Conservation (phyloP, 2,113 vertebrate genomes). For the Toxotes chatareus region DNA sequence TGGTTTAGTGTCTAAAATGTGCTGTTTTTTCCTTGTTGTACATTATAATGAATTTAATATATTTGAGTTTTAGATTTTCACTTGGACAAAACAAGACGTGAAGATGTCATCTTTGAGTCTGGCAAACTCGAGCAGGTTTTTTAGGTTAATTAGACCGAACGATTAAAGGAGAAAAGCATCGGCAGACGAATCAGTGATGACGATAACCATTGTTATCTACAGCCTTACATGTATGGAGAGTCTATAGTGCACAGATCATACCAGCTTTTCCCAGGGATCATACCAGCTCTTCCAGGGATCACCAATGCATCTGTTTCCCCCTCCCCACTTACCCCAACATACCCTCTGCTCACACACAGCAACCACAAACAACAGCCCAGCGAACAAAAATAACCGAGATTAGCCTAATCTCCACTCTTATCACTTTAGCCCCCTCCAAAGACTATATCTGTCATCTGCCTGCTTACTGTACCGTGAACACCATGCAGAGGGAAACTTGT, state of each 20-base stretch:
- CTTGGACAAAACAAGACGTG: not conserved
- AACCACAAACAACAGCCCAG: constrained; percentile 50
- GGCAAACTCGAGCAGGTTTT: not conserved
- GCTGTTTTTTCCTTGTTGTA: not conserved
- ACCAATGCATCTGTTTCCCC: not conserved
- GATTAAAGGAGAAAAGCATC: not conserved
- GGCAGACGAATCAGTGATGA: not conserved
- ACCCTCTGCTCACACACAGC: constrained; percentile 22
- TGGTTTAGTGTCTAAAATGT: not conserved
- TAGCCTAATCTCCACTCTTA: constrained; percentile 87
- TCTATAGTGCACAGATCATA: constrained; percentile 4
- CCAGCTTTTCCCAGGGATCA: constrained; percentile 13
- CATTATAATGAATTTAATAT: not conserved
- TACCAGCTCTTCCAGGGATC: constrained; percentile 43
- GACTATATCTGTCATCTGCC: constrained; percentile 67
- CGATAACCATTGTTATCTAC: not conserved
- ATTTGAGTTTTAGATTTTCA: not conserved
- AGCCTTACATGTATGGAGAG: not conserved
- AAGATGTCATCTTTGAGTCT: not conserved
- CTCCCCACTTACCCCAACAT: not conserved
- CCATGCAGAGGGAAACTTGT: constrained; percentile 35
- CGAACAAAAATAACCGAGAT: constrained; percentile 87
- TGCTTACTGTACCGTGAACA: constrained; percentile 69
- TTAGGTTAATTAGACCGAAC: not conserved
- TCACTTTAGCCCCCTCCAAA: constrained; percentile 73